Percentiles rank a stretch among this genome's conserved stretches.
Conservation (phyloP, 2,113 vertebrate species). For the Puffinus mauretanicus region DNA sequence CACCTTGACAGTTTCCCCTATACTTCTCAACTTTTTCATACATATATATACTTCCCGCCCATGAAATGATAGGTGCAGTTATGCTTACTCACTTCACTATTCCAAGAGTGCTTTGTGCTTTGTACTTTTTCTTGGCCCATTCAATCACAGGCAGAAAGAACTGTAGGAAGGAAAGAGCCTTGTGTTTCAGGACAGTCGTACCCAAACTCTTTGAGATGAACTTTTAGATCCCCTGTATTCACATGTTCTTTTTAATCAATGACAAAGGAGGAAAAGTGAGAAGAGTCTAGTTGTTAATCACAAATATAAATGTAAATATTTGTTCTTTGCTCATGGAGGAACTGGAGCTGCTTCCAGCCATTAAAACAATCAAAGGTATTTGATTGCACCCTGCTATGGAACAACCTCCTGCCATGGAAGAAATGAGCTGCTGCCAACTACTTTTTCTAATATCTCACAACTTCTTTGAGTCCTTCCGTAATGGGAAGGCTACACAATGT, state of each 20-base stretch:
- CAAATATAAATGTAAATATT: neutral
- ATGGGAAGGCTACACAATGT: neutral
- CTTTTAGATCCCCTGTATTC: neutral
- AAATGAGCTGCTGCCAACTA: neutral
- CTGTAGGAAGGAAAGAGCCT: neutral
- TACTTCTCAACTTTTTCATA: neutral
- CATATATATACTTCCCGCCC: neutral
- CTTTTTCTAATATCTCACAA: neutral
- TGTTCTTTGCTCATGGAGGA: neutral
- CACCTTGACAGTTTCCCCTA: neutral
- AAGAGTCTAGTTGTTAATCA: neutral
- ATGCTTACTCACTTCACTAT: rapidly evolving
- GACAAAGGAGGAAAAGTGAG: neutral
- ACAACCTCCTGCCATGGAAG: neutral
- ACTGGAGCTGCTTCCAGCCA: neutral
- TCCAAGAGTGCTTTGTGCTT: neutral
- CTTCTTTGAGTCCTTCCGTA: neutral
- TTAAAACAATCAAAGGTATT: neutral
- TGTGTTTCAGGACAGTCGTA: neutral
- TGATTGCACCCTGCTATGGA: neutral
- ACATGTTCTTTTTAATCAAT: neutral
- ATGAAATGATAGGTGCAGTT: neutral
- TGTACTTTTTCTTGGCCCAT: rapidly evolving
- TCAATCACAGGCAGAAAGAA: neutral
- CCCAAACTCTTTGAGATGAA: neutral